phyloP scores from a whole-genome alignment of 2,888 invertebrate species.

The Ormyrus thymus region DNA sequence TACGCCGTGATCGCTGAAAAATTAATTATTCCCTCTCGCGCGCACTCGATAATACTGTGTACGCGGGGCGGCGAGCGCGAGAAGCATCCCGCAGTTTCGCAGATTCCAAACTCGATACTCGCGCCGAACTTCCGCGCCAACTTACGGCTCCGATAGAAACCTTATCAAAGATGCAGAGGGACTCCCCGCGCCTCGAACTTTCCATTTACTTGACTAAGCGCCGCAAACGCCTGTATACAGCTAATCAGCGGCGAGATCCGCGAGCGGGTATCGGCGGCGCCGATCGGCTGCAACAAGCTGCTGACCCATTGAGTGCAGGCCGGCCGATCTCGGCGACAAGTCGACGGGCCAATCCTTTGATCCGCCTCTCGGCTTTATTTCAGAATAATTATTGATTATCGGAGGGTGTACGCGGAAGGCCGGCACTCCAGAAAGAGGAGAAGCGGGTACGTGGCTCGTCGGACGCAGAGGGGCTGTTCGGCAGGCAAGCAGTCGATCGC shows the following conservation, averaged over 20 bases:
- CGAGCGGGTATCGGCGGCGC: conserved; percentile 19
- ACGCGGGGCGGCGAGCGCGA: conserved; percentile 35
- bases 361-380: conserved; percentile 76
- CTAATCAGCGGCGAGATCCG: conserved; percentile 29
- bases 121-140: conserved; percentile 42
- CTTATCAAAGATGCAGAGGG: conserved; percentile 48
- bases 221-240: conserved; percentile 26
- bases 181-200: conserved; percentile 33
- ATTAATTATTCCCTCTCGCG: conserved; percentile 43
- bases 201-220: conserved; percentile 39
- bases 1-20: conserved; percentile 44
- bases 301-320: conserved; percentile 41
- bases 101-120: conserved; percentile 51
- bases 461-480: conserved; percentile 31
- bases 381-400: conserved; percentile 81
- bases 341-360: conserved; percentile 67
- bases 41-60: conserved; percentile 6
- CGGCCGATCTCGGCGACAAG: conserved; percentile 25
- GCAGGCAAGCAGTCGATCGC: conserved; percentile 57
- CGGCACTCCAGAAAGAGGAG: conserved; percentile 70
- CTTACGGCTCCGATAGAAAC: conserved; percentile 48
- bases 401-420: conserved; percentile 74
- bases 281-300: conserved; percentile 10
- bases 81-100: conserved; percentile 54
- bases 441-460: conserved; percentile 61